A percentile compares a stretch with the other conserved stretches of the same genome.
Conservation (phyloP, 2,888 invertebrate genomes). For the Lithophane socia region DNA sequence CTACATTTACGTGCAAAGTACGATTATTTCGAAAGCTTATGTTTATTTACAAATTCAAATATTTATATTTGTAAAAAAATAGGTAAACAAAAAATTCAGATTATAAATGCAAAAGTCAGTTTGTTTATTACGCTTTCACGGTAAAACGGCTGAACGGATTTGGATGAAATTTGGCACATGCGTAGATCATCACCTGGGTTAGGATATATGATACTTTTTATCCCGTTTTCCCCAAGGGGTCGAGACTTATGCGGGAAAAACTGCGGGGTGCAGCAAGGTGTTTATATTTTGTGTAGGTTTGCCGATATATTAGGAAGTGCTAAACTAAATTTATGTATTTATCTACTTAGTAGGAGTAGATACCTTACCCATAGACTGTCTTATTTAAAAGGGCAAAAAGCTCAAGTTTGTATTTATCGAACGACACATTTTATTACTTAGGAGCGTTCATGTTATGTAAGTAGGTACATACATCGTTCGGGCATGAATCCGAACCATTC, state of each 20-base stretch:
- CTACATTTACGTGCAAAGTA: background rate
- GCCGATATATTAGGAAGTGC: background rate
- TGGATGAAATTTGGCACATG: no score
- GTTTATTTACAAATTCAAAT: background rate
- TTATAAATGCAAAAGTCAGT: no score
- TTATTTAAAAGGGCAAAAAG: background rate
- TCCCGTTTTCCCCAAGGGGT: no score
- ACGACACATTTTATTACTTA: conserved; percentile 4
- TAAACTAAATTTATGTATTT: no score
- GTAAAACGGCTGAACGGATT: no score
- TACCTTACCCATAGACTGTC: background rate
- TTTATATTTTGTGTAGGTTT: background rate
- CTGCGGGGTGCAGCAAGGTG: background rate
- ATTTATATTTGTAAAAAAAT: background rate
- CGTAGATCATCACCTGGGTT: no score
- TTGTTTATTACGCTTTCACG: no score
- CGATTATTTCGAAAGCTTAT: background rate
- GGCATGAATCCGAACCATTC: background rate
- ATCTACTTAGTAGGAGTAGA: background rate
- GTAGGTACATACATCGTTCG: background rate
- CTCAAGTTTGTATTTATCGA: background rate
- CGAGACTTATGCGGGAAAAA: no score
- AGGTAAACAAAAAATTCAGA: background rate
- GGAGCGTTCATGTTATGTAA: background rate
- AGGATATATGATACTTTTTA: no score